Evolutionary conservation across 2,797 vertebrate genomes (phyloP).

Genomic region (Macroramphosus scolopax): DNA sequence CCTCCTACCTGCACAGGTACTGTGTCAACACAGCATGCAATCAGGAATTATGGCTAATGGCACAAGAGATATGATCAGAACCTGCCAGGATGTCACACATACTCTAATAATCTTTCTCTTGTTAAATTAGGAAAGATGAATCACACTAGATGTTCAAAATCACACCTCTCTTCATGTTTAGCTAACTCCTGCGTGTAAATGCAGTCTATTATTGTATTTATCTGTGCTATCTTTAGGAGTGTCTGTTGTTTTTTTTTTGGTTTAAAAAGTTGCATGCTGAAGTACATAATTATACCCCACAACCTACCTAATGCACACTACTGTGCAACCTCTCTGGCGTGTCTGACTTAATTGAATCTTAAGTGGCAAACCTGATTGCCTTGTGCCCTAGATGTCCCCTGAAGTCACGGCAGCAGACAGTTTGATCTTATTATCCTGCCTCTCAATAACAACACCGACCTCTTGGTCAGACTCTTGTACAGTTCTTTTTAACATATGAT

Average conservation of each 20-base stretch:
- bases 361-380: slow-evolving; percentile 52
- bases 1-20: slow-evolving; percentile 87
- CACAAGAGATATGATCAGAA: background rate
- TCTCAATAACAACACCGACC: slow-evolving; percentile 30
- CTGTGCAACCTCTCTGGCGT: slow-evolving; percentile 7
- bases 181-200: too few relatives aligned
- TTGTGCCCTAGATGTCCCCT: slow-evolving; percentile 28
- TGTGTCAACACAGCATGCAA: background rate
- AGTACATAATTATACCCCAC: background rate
- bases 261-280: background rate
- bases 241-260: too few relatives aligned
- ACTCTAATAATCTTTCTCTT: too few relatives aligned
- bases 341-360: slow-evolving; percentile 47
- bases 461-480: slow-evolving; percentile 25
- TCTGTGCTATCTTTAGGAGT: too few relatives aligned
- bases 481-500: slow-evolving; percentile 10
- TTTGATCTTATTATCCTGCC: slow-evolving; percentile 47
- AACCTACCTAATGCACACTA: background rate
- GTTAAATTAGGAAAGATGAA: too few relatives aligned
- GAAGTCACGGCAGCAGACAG: slow-evolving; percentile 46
- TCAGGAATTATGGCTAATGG: background rate
- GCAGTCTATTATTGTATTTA: too few relatives aligned
- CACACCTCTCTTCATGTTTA: too few relatives aligned
- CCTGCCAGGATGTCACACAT: too few relatives aligned
- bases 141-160: too few relatives aligned